Base-by-base conservation (phyloP, 2,797 vertebrate species). In the Coreius guichenoti region DNA sequence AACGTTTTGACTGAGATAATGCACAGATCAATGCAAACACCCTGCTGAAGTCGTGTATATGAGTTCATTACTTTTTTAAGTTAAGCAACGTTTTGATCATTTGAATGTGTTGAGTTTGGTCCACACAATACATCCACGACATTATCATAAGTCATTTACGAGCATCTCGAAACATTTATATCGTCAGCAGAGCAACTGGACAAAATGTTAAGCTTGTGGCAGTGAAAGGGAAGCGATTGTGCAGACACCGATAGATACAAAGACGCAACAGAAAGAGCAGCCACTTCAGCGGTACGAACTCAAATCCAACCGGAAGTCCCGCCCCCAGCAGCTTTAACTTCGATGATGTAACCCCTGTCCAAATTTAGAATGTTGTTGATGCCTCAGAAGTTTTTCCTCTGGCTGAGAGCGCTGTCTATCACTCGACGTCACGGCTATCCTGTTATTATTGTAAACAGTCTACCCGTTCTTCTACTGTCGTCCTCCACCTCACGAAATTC, bases 381-480 rank as follows among this genome's bases (percentile, higher is more conserved):
- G 95, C 95, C 93, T 90, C 89, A 82, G 91, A 89, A 89, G 92
- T 91, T 85, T 88, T 81, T 86, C 81, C 61, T 94, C 92, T 96
- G 95, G 96, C 90, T 91, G 93, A 79, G 85, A 88, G 85, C 82
- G 86, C 94, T 95, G 96, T 94, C 95, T 87, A 13, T 97, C 95
- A 92, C 51, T 81, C 92, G 94, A 95, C 95, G 95, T 94, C 93
- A 92, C 83, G 70, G 74, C 89, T 88, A 89, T 91, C 92, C 94
- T 95, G 96, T 96, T 96, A 96, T 96, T 95, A 96, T 95, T 96
- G 96, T 96, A 96, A 96, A 96, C 96, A 96, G 94, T 94, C 93
- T 92, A 93, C 93, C 94, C 94, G 94, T 93, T 92, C 92, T 87
- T 93, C 93, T 93, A 93, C 94, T 93, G 95, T 94, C 94, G 92